phyloP scores from a whole-genome alignment of 2,888 invertebrate genomes.

The Thera obeliscata region DNA sequence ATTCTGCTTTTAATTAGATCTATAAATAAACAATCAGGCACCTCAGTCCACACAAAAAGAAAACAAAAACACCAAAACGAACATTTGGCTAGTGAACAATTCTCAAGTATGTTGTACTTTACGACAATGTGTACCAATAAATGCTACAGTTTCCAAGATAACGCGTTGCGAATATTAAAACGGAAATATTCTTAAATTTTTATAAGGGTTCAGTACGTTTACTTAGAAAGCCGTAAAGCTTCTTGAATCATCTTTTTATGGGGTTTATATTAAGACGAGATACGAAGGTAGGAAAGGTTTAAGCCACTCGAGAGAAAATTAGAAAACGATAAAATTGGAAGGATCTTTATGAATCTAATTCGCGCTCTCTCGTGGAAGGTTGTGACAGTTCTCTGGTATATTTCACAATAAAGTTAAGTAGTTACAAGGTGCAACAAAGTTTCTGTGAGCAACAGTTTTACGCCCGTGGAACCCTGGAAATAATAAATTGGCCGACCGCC shows the following conservation, averaged over 20 bases:
- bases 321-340: background rate
- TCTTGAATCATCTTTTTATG: constrained; percentile 20
- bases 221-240: constrained; percentile 14
- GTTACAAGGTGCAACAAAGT: constrained; percentile 41
- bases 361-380: background rate
- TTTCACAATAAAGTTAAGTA: constrained; percentile 13
- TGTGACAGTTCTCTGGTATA: constrained; percentile 7
- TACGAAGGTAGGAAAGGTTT: background rate
- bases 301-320: constrained; percentile 3
- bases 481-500: constrained; percentile 68
- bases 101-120: constrained; percentile 43
- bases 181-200: constrained; percentile 28
- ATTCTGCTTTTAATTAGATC: background rate
- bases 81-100: constrained; percentile 30
- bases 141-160: constrained; percentile 56
- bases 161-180: constrained; percentile 52
- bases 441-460: constrained; percentile 52
- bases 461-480: constrained; percentile 55
- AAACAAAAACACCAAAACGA: constrained; percentile 32
- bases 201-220: constrained; percentile 35
- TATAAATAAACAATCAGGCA: constrained; percentile 15
- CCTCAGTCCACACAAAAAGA: constrained; percentile 1
- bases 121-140: constrained; percentile 58
- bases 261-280: background rate
- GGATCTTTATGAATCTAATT: constrained; percentile 1